These are phyloP conservation scores for Caenorhabditis uteleia DNA, from an alignment of 2,888 invertebrate species.

Conservation along the genomic window DNA sequence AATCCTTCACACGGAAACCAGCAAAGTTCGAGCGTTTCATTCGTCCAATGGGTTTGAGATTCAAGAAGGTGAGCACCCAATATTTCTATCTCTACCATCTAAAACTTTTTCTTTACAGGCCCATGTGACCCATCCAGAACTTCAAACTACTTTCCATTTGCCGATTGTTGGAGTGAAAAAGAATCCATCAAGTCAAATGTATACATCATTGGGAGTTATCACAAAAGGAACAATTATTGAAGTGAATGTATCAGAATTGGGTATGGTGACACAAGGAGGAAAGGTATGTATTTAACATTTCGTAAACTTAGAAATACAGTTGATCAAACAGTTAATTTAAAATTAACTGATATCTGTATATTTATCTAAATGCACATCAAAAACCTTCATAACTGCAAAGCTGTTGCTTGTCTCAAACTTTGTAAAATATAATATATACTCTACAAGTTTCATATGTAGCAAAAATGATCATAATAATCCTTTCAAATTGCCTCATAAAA, in stretches of 20 bases:
- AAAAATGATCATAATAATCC: too few species aligned
- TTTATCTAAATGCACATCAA: too few species aligned
- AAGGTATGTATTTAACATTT: conserved; percentile 70
- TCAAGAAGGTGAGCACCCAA: conserved; percentile 55
- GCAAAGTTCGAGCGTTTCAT: conserved; percentile 99
- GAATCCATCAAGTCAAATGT: conserved; percentile 96
- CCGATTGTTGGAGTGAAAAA: conserved; percentile 99
- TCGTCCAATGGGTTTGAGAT: conserved; percentile 82
- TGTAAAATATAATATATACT: background rate
- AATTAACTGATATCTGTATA: too few species aligned
- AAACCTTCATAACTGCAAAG: too few species aligned
- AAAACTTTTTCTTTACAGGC: conserved; percentile 75
- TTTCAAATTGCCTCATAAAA: background rate
- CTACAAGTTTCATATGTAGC: too few species aligned
- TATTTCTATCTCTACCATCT: conserved; percentile 4
- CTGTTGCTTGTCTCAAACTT: background rate
- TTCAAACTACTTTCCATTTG: conserved; percentile 94
- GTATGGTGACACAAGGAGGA: conserved; percentile 96
- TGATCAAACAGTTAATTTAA: background rate
- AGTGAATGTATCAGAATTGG: conserved; percentile 94
- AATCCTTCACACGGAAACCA: conserved; percentile 96
- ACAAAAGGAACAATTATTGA: conserved; percentile 78
- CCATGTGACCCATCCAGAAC: conserved; percentile 97
- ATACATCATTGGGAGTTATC: conserved; percentile 96
- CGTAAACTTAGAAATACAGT: conserved; percentile 1